A percentile compares a stretch with the other conserved stretches of the same genome.
Conservation (phyloP, 2,797 vertebrate genomes). For the Coendou prehensilis region DNA sequence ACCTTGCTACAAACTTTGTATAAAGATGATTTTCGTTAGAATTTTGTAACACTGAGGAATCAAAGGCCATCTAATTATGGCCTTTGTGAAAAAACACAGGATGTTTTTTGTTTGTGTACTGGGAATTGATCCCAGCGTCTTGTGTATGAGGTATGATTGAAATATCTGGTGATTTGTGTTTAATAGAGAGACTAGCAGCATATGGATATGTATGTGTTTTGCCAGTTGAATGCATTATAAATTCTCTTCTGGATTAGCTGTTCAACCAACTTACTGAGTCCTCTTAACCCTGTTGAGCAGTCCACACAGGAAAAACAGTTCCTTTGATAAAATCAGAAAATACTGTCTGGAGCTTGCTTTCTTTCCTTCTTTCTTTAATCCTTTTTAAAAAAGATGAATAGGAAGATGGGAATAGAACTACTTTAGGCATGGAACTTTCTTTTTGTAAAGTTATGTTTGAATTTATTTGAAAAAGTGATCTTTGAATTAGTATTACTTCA, state of each 20-base stretch:
- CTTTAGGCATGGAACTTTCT: slow-evolving; percentile 1
- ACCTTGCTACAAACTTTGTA: neutral
- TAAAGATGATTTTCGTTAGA: slow-evolving; percentile 43
- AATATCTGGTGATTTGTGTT: neutral
- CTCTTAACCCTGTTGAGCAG: slow-evolving; percentile 28
- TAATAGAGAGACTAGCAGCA: slow-evolving; percentile 22
- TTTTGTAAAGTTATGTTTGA: slow-evolving; percentile 18
- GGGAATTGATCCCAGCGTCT: neutral
- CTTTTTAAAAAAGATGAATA: neutral
- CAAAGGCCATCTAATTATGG: slow-evolving; percentile 6
- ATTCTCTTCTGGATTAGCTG: slow-evolving; percentile 37
- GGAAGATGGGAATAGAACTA: neutral
- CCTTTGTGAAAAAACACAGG: no score
- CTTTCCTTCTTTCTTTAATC: neutral
- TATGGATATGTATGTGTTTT: neutral
- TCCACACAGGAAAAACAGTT: neutral
- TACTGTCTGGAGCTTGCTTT: neutral
- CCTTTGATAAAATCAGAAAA: slow-evolving; percentile 25
- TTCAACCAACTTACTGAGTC: slow-evolving; percentile 15
- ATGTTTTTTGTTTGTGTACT: neutral
- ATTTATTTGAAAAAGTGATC: slow-evolving; percentile 11
- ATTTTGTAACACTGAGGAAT: slow-evolving; percentile 7
- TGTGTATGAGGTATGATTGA: neutral
- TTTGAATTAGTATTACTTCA: slow-evolving; percentile 1
- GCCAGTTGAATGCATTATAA: neutral